Base-by-base conservation (phyloP, 1,140 invertebrate species). In the Heliothis virescens region DNA sequence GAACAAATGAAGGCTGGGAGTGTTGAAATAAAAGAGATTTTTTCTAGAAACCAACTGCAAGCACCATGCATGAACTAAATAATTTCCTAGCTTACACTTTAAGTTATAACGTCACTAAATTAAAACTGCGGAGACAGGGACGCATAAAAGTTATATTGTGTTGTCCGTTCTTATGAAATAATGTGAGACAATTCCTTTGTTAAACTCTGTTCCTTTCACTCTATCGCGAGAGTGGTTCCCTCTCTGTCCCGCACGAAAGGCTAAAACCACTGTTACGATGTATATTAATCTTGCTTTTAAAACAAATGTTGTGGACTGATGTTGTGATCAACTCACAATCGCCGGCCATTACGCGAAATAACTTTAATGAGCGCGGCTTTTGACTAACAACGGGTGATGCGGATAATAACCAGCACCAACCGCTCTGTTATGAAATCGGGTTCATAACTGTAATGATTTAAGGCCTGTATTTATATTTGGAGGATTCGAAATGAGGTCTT, bases 261-360 rank as follows among this genome's bases (percentile, higher is more conserved):
- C 67, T 52, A n/a, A 48, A 62, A 62, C 34, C 57, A 62, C 34
- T 50, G 55, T 62, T 75, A 62, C 72, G 55, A 60, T 60, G 72
- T 52, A 60, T n/a, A 75, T 75, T 75, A 50, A 62, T 75, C 72
- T 75, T 75, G 57, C 72, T 75, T 75, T 62, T 62, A 75, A 75
- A 75, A 75, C 57, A 75, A 75, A 75, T 75, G 72, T 62, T 62
- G 55, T 50, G 72, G 72, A 60, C 57, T 75, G 41, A 50, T 59
- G 34, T 50, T 60, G 57, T 62, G 72, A 75, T 75, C 59, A 62
- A 50, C 34, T 50, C 57, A 62, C 72, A 75, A 75, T 75, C 72
- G 57, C 57, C 41, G 57, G 41, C 34, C 57, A 75, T 75, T 75
- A 75, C 34, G 72, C 47, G 57, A 75, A 75, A 62, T 75, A 29